Conservation (phyloP, 1,140 invertebrate species). For the Zeugodacus cucurbitae region DNA sequence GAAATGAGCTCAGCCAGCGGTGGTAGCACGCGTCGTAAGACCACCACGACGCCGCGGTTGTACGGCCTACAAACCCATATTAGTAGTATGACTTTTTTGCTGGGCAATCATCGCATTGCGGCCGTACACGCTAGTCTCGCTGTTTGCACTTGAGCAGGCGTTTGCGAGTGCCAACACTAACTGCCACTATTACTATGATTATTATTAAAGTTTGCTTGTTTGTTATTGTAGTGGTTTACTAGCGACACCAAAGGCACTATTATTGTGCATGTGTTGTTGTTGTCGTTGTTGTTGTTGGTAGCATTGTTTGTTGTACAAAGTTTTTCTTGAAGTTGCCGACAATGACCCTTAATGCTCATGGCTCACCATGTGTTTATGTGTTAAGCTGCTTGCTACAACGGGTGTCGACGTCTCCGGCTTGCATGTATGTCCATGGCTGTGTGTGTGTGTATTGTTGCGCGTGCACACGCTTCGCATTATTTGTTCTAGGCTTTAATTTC, state of each 20-base stretch:
- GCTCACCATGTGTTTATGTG: not conserved
- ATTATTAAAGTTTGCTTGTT: not conserved
- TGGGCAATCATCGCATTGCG: no score
- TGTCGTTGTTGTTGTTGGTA: not conserved
- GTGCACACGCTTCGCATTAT: not conserved
- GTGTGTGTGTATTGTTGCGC: not conserved
- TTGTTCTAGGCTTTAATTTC: not conserved
- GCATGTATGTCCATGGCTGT: not conserved
- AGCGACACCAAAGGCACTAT: not conserved
- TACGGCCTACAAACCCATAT: no score
- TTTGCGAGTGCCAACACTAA: no score
- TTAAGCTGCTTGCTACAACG: not conserved
- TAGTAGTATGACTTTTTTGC: no score
- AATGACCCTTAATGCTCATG: not conserved
- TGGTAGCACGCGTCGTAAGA: no score
- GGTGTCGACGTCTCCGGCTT: not conserved
- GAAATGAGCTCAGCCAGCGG: no score
- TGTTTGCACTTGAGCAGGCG: no score
- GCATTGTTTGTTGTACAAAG: not conserved
- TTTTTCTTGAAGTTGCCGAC: not conserved
- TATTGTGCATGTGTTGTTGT: not conserved
- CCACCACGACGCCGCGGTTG: no score
- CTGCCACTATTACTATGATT: not conserved
- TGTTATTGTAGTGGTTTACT: conserved; percentile 4
- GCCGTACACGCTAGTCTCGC: no score